These are phyloP conservation scores for Passerina amoena DNA, from an alignment of 2,113 vertebrate genomes.

Conservation along the genomic window DNA sequence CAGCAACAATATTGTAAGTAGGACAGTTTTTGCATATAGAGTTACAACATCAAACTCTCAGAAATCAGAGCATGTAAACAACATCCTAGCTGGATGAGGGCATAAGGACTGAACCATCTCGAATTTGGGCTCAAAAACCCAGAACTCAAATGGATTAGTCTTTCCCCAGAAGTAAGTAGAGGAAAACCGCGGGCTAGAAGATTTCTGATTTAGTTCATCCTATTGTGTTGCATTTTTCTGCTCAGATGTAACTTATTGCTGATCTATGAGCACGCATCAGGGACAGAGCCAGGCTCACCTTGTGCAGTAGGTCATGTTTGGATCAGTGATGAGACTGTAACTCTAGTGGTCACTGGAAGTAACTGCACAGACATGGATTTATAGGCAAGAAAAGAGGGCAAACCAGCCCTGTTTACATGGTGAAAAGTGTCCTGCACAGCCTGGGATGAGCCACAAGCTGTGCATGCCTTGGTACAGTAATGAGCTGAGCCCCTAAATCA, in stretches of 20 bases:
- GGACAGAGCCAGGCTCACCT: neutral
- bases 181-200: neutral
- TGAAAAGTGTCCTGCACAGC: neutral
- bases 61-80: constrained; percentile 25
- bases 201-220: neutral
- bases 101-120: neutral
- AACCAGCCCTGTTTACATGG: neutral
- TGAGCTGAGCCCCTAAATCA: neutral
- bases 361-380: neutral
- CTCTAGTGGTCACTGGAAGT: neutral
- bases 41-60: constrained; percentile 9
- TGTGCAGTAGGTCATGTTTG: neutral
- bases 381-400: neutral
- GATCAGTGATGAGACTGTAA: neutral
- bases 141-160: neutral
- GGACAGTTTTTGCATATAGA: constrained; percentile 53
- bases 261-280: neutral
- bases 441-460: neutral
- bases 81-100: neutral
- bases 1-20: neutral
- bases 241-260: neutral
- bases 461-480: neutral
- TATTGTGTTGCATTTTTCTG: neutral
- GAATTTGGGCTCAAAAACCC: neutral
- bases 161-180: neutral